A percentile compares a stretch with the other conserved stretches of the same genome.
These are phyloP conservation scores for Thaumetopoea pityocampa DNA, from an alignment of 1,140 invertebrate genomes.

Conservation along the genomic window DNA sequence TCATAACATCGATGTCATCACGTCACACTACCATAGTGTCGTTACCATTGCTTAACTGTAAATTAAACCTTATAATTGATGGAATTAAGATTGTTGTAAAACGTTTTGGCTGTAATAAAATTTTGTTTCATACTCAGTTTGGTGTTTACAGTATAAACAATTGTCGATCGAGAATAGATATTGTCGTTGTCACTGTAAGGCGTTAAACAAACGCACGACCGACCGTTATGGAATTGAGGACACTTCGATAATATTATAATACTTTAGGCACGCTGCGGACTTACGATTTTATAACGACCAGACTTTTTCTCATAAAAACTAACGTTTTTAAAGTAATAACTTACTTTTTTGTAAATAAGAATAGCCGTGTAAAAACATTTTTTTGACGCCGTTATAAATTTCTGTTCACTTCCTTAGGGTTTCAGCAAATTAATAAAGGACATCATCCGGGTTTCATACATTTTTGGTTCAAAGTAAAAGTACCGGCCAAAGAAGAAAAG, in stretches of 20 bases:
- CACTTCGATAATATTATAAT: constrained; percentile 9
- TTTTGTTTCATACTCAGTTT: constrained; percentile 25
- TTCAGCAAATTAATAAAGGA: too few species aligned
- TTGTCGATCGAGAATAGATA: constrained; percentile 54
- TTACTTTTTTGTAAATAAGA: too few species aligned
- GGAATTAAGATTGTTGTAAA: constrained; percentile 10
- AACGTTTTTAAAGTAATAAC: too few species aligned
- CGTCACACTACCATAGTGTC: constrained; percentile 10
- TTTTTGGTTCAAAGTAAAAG: too few species aligned
- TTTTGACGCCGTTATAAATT: not conserved
- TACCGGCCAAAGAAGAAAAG: too few species aligned
- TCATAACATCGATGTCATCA: constrained; percentile 44
- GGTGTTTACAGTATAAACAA: constrained; percentile 58
- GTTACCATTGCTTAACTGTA: constrained; percentile 4
- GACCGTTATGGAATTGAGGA: constrained; percentile 16
- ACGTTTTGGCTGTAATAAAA: constrained; percentile 10
- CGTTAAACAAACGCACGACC: constrained; percentile 35
- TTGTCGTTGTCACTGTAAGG: constrained; percentile 52
- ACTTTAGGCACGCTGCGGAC: constrained; percentile 14
- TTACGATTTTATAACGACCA: constrained; percentile 18
- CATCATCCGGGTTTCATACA: too few species aligned
- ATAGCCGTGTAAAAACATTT: too few species aligned
- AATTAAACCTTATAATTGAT: constrained; percentile 13
- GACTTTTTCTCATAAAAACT: too few species aligned
- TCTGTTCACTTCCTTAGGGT: not conserved